Percentiles rank a stretch among this genome's conserved stretches.
Evolutionary conservation across 1,140 invertebrate species (phyloP).

Genomic region (Macrosteles quadrilineatus): DNA sequence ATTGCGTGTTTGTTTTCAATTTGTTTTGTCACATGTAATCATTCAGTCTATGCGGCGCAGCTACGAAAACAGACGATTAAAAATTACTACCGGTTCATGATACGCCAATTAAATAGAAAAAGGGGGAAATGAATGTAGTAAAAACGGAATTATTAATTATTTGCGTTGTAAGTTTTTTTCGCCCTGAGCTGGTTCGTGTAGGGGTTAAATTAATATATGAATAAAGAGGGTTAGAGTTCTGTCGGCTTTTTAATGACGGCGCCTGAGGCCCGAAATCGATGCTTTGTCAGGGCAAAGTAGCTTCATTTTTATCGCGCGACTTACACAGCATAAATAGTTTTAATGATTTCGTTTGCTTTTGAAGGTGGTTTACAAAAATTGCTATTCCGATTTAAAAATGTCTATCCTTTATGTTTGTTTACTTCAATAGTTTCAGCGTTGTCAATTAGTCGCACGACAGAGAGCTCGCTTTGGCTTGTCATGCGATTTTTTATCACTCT

Average conservation of each 20-base stretch:
- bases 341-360: conserved; percentile 22
- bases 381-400: conserved; percentile 8
- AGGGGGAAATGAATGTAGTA: conserved; percentile 21
- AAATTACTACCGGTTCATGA: conserved; percentile 17
- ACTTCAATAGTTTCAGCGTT: conserved; percentile 12
- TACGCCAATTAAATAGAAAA: conserved; percentile 14
- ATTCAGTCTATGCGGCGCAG: neutral
- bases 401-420: conserved; percentile 6
- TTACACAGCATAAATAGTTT: conserved; percentile 14
- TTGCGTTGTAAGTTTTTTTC: conserved; percentile 25
- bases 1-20: conserved; percentile 10
- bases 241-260: neutral
- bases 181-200: neutral
- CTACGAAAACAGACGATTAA: neutral
- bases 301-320: conserved; percentile 15
- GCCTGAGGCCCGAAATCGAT: neutral
- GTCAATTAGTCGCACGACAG: neutral
- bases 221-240: neutral
- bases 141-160: conserved; percentile 23
- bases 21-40: conserved; percentile 19
- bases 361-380: conserved; percentile 13
- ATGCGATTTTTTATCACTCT: conserved; percentile 9
- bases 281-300: conserved; percentile 18
- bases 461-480: neutral
- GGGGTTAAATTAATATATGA: conserved; percentile 23